Conservation (phyloP, 2,113 vertebrate genomes). For the Mustela nigripes region DNA sequence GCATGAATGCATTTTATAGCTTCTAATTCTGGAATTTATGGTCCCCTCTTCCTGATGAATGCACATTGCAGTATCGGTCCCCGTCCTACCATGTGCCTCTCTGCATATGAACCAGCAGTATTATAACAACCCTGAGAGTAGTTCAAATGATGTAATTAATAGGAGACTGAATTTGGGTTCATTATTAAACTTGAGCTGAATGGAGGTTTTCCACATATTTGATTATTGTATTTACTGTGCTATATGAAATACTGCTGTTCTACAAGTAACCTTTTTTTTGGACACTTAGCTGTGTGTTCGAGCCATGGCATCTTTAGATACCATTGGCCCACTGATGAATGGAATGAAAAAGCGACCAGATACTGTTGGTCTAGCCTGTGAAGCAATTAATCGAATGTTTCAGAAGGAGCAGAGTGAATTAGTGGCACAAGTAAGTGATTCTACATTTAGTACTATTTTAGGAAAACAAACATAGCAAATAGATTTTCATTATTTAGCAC, state of each 20-base stretch:
- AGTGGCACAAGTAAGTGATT: conserved; percentile 94
- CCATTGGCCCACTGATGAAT: conserved; percentile 95
- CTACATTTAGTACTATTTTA: not conserved
- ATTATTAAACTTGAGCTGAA: not conserved
- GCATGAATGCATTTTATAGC: not conserved
- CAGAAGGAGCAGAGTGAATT: conserved; percentile 98
- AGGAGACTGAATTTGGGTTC: not conserved
- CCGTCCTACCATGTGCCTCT: not conserved
- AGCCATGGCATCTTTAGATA: conserved; percentile 96
- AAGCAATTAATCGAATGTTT: conserved; percentile 99
- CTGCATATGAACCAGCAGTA: not conserved
- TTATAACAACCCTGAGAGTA: not conserved
- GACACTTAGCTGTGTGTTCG: conserved; percentile 94
- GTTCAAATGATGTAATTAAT: not conserved
- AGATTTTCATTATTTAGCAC: not conserved
- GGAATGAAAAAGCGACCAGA: conserved; percentile 96
- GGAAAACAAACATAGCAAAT: not conserved
- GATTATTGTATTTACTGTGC: not conserved
- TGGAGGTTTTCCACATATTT: not conserved
- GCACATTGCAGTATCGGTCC: not conserved
- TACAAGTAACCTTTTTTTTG: not conserved
- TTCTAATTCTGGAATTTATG: not conserved
- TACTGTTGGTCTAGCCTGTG: conserved; percentile 95
- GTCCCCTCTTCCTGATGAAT: not conserved
- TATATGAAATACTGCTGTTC: not conserved